A percentile compares a stretch with the other conserved stretches of the same genome.
Conservation (phyloP, 2,113 vertebrate genomes). For the Oncorhynchus keta region DNA sequence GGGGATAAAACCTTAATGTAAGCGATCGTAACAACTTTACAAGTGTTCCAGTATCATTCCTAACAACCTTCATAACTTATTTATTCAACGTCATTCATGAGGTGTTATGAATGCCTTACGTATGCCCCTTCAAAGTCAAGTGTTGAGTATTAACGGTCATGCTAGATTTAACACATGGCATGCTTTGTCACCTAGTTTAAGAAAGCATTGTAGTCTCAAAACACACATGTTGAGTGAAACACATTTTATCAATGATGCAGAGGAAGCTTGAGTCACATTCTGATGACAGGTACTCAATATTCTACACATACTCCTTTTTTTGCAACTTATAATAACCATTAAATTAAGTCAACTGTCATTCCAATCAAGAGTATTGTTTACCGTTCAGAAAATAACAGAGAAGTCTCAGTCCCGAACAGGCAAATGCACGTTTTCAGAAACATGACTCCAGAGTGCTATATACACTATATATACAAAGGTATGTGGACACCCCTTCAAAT, state of each 20-base stretch:
- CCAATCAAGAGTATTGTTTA: neutral
- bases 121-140: no score
- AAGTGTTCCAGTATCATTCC: no score
- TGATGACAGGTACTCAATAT: neutral
- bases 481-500: no score
- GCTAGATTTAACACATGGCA: conserved; percentile 12
- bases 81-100: no score
- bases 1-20: no score
- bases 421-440: neutral
- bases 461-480: no score
- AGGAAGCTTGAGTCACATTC: neutral
- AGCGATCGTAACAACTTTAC: no score
- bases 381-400: neutral
- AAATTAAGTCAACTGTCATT: neutral
- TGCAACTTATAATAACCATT: neutral
- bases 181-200: conserved; percentile 13
- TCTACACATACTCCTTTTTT: neutral
- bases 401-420: neutral
- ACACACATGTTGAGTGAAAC: neutral
- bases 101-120: no score
- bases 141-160: neutral
- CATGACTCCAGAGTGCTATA: neutral
- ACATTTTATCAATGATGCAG: neutral
- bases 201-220: conserved; percentile 1
- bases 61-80: no score